Conservation (phyloP, 2,113 vertebrate genomes). For the Ceuthmochares aereus region DNA sequence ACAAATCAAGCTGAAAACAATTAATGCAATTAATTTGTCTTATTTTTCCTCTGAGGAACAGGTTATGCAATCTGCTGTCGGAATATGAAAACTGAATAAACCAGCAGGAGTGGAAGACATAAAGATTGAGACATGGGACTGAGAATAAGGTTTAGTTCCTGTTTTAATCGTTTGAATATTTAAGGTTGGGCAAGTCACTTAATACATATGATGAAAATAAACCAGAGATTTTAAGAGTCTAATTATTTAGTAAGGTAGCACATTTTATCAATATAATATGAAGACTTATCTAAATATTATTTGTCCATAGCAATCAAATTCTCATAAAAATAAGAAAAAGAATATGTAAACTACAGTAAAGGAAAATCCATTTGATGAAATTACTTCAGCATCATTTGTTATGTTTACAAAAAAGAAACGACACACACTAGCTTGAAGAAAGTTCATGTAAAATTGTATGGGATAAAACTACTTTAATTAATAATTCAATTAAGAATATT, state of each 20-base stretch:
- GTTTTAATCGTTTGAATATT: background rate
- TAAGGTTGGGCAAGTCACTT: background rate
- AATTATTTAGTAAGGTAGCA: background rate
- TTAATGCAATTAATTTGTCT: background rate
- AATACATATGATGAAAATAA: too few species aligned
- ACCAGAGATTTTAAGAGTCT: background rate
- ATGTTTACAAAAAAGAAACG: background rate
- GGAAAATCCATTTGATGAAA: background rate
- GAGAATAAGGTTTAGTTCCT: background rate
- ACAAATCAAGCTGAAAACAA: background rate
- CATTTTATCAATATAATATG: background rate
- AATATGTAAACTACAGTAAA: background rate
- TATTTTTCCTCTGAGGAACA: background rate
- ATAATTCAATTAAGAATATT: background rate
- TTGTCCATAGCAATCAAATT: background rate
- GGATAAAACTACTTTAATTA: background rate
- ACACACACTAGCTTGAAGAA: background rate
- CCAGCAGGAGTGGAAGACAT: background rate
- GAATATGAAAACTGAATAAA: background rate
- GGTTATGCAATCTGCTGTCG: background rate
- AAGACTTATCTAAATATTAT: background rate
- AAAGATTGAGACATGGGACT: fast-evolving
- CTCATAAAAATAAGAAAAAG: background rate
- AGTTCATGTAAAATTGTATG: background rate
- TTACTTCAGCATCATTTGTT: background rate